Evolutionary conservation across 1,140 invertebrate genomes (phyloP).

Genomic region (Vanessa tameamea): DNA sequence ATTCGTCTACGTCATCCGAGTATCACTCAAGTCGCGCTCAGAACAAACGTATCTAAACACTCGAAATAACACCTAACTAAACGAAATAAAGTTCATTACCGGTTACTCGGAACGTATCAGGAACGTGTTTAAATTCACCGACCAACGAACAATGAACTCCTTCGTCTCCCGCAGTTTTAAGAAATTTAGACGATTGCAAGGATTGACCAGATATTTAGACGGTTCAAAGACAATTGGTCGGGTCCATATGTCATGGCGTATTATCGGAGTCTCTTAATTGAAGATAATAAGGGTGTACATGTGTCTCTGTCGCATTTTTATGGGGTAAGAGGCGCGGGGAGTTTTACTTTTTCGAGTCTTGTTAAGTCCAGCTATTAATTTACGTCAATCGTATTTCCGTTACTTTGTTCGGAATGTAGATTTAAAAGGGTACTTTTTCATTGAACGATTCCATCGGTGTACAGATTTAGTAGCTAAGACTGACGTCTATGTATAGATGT

Average conservation of each 20-base stretch:
- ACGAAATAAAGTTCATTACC: slow-evolving; percentile 41
- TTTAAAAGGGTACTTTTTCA: slow-evolving; percentile 40
- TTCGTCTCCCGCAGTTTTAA: slow-evolving; percentile 24
- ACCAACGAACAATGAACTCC: slow-evolving; percentile 45
- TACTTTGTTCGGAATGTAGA: slow-evolving; percentile 35
- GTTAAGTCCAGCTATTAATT: slow-evolving; percentile 70
- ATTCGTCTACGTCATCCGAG: slow-evolving; percentile 64
- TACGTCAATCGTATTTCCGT: slow-evolving; percentile 52
- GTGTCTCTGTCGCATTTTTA: slow-evolving; percentile 77
- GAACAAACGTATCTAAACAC: slow-evolving; percentile 23
- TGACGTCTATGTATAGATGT: not conserved
- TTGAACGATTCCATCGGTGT: slow-evolving; percentile 6
- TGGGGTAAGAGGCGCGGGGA: slow-evolving; percentile 63
- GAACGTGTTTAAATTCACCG: slow-evolving; percentile 36
- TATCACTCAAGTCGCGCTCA: slow-evolving; percentile 60
- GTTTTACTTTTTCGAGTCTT: slow-evolving; percentile 67
- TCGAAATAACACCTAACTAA: slow-evolving; percentile 32
- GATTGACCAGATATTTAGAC: slow-evolving; percentile 13
- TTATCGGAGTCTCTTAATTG: slow-evolving; percentile 77
- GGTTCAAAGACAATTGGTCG: slow-evolving; percentile 43
- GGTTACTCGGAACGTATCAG: slow-evolving; percentile 23
- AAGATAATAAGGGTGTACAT: slow-evolving; percentile 77
- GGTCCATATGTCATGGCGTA: slow-evolving; percentile 67
- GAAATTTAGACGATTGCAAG: slow-evolving; percentile 8
- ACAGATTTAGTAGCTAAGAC: not conserved